Evolutionary conservation across 2,797 vertebrate species (phyloP), one percentile per base, ranked within the genome.

Genomic region (Balearica regulorum): DNA sequence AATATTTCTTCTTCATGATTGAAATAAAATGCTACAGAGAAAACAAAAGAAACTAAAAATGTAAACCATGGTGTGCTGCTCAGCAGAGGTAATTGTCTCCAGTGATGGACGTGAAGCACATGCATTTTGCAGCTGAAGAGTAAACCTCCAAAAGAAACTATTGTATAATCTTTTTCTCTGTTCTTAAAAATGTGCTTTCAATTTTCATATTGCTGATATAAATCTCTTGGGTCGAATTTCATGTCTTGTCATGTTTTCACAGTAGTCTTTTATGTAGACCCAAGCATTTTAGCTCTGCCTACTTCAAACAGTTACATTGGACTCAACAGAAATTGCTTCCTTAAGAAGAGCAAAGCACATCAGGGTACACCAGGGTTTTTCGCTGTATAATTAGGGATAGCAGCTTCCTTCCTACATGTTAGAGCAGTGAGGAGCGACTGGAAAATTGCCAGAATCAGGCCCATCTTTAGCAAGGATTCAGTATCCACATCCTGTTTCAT

Each of bases 141-240:
- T 85, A 91, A 95, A 83, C 10, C 60, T 53, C n/a, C 13, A 17
- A 78, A 92, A 92, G 76, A 93, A 96, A 58, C 21, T 31, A 73
- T 81, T 83, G 76, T 43, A 37, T 62, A 83, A 88, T 71, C 39
- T 92, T 89, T 71, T 85, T 78, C 76, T 89, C 71, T 86, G n/a
- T 90, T 89, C 71, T 83, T 91, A 65, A 58, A 88, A 94, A 94
- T 66, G 58, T 94, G 93, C 61, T 97, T 96, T 94, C 76, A 71
- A 82, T 96, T 95, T 96, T 88, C 14, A 8, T 88, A 29, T 54
- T 90, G 79, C 54, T 91, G 91, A 86, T 95, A 91, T 51, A 88
- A 94, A 94, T 93, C 85, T 83, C 72, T 61, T 72, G 76, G 53
- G 85, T 91, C 79, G 76, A 83, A 82, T 94, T 92, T 78, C 14